Evolutionary conservation across 2,113 vertebrate species (phyloP).

Genomic region (Chrysochloris asiatica): DNA sequence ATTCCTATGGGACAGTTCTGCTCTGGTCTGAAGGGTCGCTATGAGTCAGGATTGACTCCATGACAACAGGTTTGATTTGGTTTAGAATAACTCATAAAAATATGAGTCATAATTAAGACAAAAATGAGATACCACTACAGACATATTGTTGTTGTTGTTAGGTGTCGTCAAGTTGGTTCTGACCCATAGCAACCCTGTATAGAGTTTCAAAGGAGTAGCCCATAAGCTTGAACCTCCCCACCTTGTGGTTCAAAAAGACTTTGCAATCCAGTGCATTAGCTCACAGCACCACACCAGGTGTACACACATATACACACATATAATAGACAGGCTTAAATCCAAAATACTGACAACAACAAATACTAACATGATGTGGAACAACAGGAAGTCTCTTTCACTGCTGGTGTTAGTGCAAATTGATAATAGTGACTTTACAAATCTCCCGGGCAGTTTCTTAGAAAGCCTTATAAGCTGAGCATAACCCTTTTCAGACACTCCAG

Average conservation of each 20-base stretch:
- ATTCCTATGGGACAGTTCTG: background rate
- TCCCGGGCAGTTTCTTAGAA: background rate
- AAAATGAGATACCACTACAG: background rate
- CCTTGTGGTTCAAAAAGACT: no score
- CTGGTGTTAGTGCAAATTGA: background rate
- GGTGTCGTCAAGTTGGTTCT: no score
- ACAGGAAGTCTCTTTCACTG: no score
- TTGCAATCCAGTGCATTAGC: no score
- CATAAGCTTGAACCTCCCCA: no score
- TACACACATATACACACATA: no score
- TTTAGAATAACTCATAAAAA: background rate
- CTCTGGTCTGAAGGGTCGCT: background rate
- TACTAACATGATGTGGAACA: background rate
- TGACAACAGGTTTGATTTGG: background rate
- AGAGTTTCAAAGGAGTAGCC: no score
- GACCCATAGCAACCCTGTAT: no score
- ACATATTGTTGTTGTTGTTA: no score
- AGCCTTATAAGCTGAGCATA: background rate
- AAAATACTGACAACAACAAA: background rate
- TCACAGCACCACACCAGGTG: no score
- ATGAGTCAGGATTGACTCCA: no score
- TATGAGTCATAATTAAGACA: background rate
- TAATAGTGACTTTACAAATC: background rate
- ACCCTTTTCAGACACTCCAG: no score
- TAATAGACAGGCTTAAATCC: background rate